Evolutionary conservation across 2,113 vertebrate species (phyloP), one percentile per base, ranked within the genome.

Genomic region (Tychaedon coryphoeus): DNA sequence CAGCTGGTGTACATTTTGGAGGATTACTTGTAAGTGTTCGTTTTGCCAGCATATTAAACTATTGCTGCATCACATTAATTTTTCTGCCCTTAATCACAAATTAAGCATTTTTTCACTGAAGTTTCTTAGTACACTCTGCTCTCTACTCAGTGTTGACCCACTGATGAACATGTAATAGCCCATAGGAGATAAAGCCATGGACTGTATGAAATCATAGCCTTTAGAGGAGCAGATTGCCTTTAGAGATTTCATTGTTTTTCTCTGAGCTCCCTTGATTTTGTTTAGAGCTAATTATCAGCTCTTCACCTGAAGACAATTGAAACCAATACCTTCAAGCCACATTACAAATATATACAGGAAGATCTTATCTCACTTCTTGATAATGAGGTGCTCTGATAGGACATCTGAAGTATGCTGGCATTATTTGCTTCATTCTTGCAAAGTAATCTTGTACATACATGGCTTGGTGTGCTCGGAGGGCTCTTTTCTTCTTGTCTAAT

Each of bases 1-100:
- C 87, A 96, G 62, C 82, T 94, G 88, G 62, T 82, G 34, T 86
- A 66, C 45, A 19, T 85, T 86, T 93, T 72, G 19, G 33, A 91
- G 38, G 47, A 95, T 79, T 90, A 77, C 81, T 90, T 74, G 42
- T 80, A 93, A 93, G 29, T 34, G 47, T 62, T 93, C 54, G 0
- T 93, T 92, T 76, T 91, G 61, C 74, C 66, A 94, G 74, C 42
- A 47, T 79, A 70, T 83, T 91, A 93, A 88, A 83, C 57, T 72
- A 31, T 47, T 83, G 42, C 71, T 77, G 34, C 56, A 58, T 62
- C 31, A 8, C 51, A 60, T 71, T 83, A 51, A 70, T 96, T 78
- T 83, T 94, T 90, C 43, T 91, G 50, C 13, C n/a, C 38, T 78
- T 60, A 79, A 77, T 65, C 5, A 2, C 29, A 72, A 89, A 69